Percentiles rank a stretch among this genome's conserved stretches.
phyloP scores from a whole-genome alignment of 2,888 invertebrate species.

The Agrotis exclamationis region DNA sequence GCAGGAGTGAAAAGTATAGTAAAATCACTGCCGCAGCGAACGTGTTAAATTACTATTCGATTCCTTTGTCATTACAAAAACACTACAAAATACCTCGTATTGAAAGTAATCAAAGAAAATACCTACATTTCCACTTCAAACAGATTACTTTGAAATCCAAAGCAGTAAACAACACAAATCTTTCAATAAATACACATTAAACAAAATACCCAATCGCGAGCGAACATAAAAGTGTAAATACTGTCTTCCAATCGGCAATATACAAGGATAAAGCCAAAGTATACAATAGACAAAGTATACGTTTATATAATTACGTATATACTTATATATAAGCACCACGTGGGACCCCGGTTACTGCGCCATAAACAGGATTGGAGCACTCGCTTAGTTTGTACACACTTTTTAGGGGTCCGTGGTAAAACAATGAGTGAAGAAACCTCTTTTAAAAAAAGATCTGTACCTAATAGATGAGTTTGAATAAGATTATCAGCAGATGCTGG shows the following conservation, averaged over 20 bases:
- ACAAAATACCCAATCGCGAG: constrained; percentile 21
- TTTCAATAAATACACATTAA: constrained; percentile 36
- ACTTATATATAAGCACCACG: constrained; percentile 40
- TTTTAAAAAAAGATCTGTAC: no score
- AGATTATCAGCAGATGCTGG: no score
- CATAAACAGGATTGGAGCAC: constrained; percentile 67
- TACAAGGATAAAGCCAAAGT: constrained; percentile 23
- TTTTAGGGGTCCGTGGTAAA: constrained; percentile 36
- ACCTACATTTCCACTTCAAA: constrained; percentile 1
- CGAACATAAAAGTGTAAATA: constrained; percentile 38
- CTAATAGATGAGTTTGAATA: no score
- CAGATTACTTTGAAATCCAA: constrained; percentile 11
- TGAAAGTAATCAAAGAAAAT: not conserved
- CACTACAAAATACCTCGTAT: not conserved
- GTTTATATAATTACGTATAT: constrained; percentile 48
- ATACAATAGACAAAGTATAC: constrained; percentile 49
- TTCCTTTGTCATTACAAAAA: no score
- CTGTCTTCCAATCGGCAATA: constrained; percentile 16
- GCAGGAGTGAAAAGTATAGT: no score
- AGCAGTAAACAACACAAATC: constrained; percentile 21
- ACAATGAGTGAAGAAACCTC: not conserved
- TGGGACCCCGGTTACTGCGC: constrained; percentile 55
- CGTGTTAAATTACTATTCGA: no score
- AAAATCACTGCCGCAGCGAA: no score
- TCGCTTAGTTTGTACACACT: constrained; percentile 53